A percentile compares a stretch with the other conserved stretches of the same genome.
These are phyloP conservation scores for Sinocyclocheilus anshuiensis DNA, from an alignment of 2,113 vertebrate genomes.

Conservation along the genomic window DNA sequence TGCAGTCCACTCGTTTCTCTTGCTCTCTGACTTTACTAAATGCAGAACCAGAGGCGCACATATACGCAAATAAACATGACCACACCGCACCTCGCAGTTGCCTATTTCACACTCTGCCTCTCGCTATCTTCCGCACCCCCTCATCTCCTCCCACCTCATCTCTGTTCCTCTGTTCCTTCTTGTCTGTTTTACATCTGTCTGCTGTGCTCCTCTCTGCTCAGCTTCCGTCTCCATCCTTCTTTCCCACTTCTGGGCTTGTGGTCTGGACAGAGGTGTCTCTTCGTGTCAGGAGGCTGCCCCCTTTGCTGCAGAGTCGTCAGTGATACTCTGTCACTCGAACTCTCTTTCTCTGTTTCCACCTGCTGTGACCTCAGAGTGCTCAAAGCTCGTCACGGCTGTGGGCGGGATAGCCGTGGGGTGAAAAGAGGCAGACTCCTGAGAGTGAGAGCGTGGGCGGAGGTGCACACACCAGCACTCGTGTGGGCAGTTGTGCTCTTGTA, in stretches of 20 bases:
- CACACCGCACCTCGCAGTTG: slow-evolving; percentile 27
- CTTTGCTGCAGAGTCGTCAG: slow-evolving; percentile 38
- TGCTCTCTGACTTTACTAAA: slow-evolving; percentile 8
- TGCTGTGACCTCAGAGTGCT: slow-evolving; percentile 60
- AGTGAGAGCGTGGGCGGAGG: slow-evolving; percentile 60
- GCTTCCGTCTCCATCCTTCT: slow-evolving; percentile 31
- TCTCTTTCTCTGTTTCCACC: slow-evolving; percentile 64
- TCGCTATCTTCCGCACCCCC: slow-evolving; percentile 47
- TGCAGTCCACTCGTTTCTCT: background rate
- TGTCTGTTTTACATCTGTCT: slow-evolving; percentile 20
- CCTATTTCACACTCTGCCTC: slow-evolving; percentile 54
- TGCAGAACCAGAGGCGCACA: slow-evolving; percentile 24
- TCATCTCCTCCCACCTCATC: slow-evolving; percentile 44
- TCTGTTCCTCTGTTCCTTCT: slow-evolving; percentile 30
- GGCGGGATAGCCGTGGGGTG: slow-evolving; percentile 61
- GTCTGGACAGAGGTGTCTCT: slow-evolving; percentile 35
- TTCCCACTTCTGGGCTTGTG: slow-evolving; percentile 43
- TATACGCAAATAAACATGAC: slow-evolving; percentile 38
- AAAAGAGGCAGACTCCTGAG: slow-evolving; percentile 51
- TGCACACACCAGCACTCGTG: slow-evolving; percentile 29
- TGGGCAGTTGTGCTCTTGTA: background rate
- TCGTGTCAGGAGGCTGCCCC: slow-evolving; percentile 44
- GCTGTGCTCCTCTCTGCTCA: background rate
- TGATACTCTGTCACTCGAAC: slow-evolving; percentile 52
- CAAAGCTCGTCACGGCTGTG: slow-evolving; percentile 58